These are phyloP conservation scores for Tautogolabrus adspersus DNA, from an alignment of 2,113 vertebrate genomes.

Conservation along the genomic window DNA sequence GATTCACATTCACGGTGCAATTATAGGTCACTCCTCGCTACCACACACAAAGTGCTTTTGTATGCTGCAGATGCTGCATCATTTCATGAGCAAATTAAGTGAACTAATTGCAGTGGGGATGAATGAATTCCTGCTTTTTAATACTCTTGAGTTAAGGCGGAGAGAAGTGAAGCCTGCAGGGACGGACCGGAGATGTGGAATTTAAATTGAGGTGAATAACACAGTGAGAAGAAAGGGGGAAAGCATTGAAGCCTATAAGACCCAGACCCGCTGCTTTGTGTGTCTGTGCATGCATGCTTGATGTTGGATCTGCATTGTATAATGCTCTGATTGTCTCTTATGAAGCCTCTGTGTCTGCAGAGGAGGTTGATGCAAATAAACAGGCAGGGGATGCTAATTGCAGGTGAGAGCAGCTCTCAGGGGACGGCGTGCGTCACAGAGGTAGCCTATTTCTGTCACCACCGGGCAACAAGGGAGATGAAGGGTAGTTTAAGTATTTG, in stretches of 20 bases:
- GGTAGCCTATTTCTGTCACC: not conserved
- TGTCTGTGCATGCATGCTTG: too few relatives aligned
- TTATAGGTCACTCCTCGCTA: not conserved
- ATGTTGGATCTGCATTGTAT: not conserved
- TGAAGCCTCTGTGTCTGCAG: not conserved
- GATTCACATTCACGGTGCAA: not conserved
- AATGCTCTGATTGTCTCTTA: not conserved
- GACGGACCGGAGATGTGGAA: not conserved
- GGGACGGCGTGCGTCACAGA: not conserved
- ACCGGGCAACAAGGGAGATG: too few relatives aligned
- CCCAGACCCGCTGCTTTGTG: too few relatives aligned
- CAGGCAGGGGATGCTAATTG: not conserved
- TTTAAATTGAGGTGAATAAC: slow-evolving; percentile 28
- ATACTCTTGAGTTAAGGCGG: not conserved
- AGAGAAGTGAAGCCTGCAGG: slow-evolving; percentile 13
- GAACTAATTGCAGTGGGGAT: slow-evolving; percentile 14
- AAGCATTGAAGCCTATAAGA: not conserved
- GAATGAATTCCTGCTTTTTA: slow-evolving; percentile 25
- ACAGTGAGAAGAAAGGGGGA: not conserved
- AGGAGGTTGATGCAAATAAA: not conserved
- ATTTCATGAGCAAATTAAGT: slow-evolving; percentile 23
- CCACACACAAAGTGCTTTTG: not conserved
- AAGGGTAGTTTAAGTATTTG: too few relatives aligned
- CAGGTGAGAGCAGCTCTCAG: not conserved
- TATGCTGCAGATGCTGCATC: not conserved